A percentile compares a stretch with the other conserved stretches of the same genome.
These are phyloP conservation scores for Hyperopisus bebe DNA, from an alignment of 2,113 vertebrate genomes.

Conservation along the genomic window DNA sequence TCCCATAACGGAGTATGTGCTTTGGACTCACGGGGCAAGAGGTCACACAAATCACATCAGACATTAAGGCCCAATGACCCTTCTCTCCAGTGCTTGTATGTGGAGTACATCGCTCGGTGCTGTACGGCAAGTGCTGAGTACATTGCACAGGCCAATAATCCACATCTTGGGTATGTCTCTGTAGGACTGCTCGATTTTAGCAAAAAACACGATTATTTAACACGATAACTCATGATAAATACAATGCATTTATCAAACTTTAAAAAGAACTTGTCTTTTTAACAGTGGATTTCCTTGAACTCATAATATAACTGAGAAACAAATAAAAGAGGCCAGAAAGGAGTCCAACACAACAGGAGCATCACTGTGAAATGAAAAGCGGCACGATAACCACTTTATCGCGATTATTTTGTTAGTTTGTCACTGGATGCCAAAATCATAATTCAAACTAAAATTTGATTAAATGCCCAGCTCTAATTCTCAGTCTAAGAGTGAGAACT, in stretches of 20 bases:
- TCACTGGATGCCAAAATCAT: background rate
- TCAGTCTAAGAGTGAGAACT: background rate
- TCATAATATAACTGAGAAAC: background rate
- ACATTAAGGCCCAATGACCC: slow-evolving; percentile 7
- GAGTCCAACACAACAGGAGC: background rate
- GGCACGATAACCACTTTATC: background rate
- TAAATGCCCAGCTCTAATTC: background rate
- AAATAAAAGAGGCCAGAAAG: background rate
- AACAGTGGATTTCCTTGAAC: background rate
- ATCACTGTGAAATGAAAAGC: background rate
- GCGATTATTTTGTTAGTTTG: background rate
- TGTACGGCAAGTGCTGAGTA: background rate
- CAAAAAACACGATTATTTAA: background rate
- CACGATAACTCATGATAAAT: background rate
- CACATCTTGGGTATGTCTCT: background rate
- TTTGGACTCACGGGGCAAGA: background rate
- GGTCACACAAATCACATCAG: slow-evolving; percentile 22
- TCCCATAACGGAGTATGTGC: background rate
- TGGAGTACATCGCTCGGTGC: background rate
- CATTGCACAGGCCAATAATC: background rate
- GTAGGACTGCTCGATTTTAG: background rate
- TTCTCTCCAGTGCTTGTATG: slow-evolving; percentile 2
- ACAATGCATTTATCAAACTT: background rate
- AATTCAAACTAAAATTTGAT: background rate
- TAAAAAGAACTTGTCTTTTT: background rate